Conservation (phyloP, 2,797 vertebrate genomes). For the Phoebastria nigripes region DNA sequence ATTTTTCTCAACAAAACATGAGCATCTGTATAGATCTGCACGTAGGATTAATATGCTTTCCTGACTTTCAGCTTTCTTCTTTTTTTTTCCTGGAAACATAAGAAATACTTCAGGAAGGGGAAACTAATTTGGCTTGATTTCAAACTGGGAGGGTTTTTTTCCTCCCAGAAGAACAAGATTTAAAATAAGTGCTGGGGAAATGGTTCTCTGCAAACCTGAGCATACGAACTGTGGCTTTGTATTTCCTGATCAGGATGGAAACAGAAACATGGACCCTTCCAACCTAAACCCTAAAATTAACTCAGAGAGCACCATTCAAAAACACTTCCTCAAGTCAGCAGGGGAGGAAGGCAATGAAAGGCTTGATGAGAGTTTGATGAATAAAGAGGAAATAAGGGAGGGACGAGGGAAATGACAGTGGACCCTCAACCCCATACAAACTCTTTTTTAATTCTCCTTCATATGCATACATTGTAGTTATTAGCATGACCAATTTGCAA, state of each 20-base stretch:
- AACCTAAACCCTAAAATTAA: constrained; percentile 52
- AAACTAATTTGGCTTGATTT: constrained; percentile 41
- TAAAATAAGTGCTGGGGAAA: constrained; percentile 26
- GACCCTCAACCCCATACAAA: background rate
- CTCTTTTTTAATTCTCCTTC: background rate
- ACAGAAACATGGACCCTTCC: constrained; percentile 4
- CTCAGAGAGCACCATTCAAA: constrained; percentile 44
- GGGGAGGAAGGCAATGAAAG: constrained; percentile 28
- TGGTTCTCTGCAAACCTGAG: background rate
- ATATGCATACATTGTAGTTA: background rate
- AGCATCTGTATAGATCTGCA: background rate
- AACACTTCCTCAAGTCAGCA: constrained; percentile 56
- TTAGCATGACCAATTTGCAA: background rate
- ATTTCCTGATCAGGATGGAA: constrained; percentile 40
- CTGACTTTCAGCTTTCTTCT: background rate
- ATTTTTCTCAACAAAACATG: background rate
- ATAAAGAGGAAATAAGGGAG: constrained; percentile 43
- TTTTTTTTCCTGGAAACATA: background rate
- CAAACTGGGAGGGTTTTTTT: background rate
- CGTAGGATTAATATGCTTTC: background rate
- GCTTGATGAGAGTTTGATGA: constrained; percentile 29
- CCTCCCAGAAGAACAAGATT: constrained; percentile 29
- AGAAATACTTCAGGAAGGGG: constrained; percentile 28
- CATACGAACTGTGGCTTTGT: background rate
- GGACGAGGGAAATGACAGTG: background rate